Evolutionary conservation across 2,888 invertebrate genomes (phyloP), one percentile per base, ranked within the genome.

Genomic region (Monoplex corrugatus): DNA sequence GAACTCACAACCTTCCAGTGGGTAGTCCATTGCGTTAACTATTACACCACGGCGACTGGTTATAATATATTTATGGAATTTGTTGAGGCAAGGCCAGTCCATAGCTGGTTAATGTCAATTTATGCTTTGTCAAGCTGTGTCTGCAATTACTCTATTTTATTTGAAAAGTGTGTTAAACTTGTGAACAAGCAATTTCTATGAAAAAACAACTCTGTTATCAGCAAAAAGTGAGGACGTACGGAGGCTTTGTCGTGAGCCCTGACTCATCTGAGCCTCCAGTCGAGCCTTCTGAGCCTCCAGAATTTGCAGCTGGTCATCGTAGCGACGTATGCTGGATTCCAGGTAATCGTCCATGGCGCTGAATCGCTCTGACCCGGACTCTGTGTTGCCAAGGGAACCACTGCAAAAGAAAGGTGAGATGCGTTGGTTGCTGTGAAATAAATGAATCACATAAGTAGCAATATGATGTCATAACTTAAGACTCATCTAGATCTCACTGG

Each of bases 251-350:
- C 89, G 89, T 80, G 91, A 91, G 84, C 93, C 91, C 44, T 90
- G 87, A 32, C 93, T 92, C 35, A 95, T 91, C 82, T 94, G 94
- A 82, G 93, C 93, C 89, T 94, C 93, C 1, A 95, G 92, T 8
- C 91, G 89, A n/a, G 91, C 87, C 87, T 94, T 93, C 89, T 94
- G 93, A 43, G 90, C 90, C 90, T 93, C 91, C 84, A 94, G 90
- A 38, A 93, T 90, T 82, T 91, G 90, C 35, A 94, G 89, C 89
- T 94, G 93, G 83, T 93, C 92, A 89, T 94, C 93, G 83, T 94
- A 94, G 57, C 92, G 90, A 80, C 92, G 91, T 32, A 93, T 93
- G 3, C 93, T 94, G 23, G 92, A 92, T 85, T 94, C 92, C n/a
- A 94, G 89, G 68, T 92, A 91, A 35, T 92, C 92, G 89, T 94